Evolutionary conservation across 1,140 invertebrate species (phyloP).

Genomic region (Drosophila saltans): DNA sequence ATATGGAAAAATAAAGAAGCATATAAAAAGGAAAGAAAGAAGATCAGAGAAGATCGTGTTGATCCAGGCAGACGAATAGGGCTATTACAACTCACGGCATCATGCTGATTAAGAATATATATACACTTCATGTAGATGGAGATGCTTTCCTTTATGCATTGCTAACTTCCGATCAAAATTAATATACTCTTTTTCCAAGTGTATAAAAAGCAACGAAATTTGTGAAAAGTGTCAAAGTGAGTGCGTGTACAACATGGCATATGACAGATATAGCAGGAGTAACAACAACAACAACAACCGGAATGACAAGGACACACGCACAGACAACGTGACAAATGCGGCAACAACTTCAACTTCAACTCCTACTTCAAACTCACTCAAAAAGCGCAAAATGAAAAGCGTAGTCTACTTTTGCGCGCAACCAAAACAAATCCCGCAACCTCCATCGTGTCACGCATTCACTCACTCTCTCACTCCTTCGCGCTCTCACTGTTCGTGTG

Average conservation of each 20-base stretch:
- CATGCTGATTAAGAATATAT: too few species aligned
- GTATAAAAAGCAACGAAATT: background rate
- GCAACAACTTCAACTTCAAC: slow-evolving; percentile 26
- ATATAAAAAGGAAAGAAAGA: too few species aligned
- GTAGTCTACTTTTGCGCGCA: slow-evolving; percentile 46
- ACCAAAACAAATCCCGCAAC: slow-evolving; percentile 31
- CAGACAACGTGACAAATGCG: slow-evolving; percentile 46
- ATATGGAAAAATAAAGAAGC: too few species aligned
- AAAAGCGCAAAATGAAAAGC: slow-evolving; percentile 28
- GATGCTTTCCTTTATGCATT: too few species aligned
- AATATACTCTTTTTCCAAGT: too few species aligned
- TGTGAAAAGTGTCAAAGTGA: slow-evolving; percentile 55
- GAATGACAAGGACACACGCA: slow-evolving; percentile 21
- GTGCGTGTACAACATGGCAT: slow-evolving; percentile 55
- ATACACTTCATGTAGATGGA: too few species aligned
- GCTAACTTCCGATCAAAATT: too few species aligned
- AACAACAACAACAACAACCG: slow-evolving; percentile 14
- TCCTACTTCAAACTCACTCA: slow-evolving; percentile 15
- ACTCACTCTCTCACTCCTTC: background rate
- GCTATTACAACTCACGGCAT: too few species aligned
- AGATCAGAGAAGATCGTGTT: too few species aligned
- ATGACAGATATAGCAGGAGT: slow-evolving; percentile 49
- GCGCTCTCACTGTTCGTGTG: background rate
- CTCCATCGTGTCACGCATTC: background rate
- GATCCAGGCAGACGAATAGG: too few species aligned